Base-by-base conservation (phyloP, 2,888 invertebrate genomes). In the Acleris literana region DNA sequence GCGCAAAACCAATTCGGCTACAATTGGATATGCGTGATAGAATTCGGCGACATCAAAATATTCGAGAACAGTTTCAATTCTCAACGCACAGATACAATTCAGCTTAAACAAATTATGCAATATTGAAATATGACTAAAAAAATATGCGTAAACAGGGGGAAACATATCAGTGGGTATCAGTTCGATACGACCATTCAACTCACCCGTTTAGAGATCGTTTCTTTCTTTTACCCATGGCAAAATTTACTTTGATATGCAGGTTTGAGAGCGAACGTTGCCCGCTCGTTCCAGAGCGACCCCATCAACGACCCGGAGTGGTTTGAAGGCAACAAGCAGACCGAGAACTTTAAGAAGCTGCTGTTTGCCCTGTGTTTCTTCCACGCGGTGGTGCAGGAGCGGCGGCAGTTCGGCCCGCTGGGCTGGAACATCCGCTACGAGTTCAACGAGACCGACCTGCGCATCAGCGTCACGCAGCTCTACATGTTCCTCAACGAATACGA, bases 391-490 rank as follows among this genome's bases (percentile, higher is more conserved):
- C 98, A 98, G 85, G 99, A 99, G 85, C 93, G 99, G 63, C 90
- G 97, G 6, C 97, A 97, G 85, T 99, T 98, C 82, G 98, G 98
- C 0, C 96, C 98, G 0, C 94, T 98, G 22, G 99, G 99, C 0
- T 99, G 98, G 98, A 99, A 99, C 83, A 98, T 97, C 69, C 95
- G 96, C 0, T 99, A 99, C 80, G 98, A 98, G 82, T 99, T 99
- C 86, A 98, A 98, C 81, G 98, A 99, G 83, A 98, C 98, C 0
- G 99, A 99, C 87, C 91, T 99, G 49, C 93, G 96, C 66, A 98
- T 99, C 70, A 97, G 97, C 71, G 95, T 97, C 44, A 94, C 96
- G 78, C 99, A 99, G 82, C 90, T 99, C 16, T 96, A 96, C 82
- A 97, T 98, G 94, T 97, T 97, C 83, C 91, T 97, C 29, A 95